These are phyloP conservation scores for Lasiurus borealis DNA, from an alignment of 2,113 vertebrate genomes.

Conservation along the genomic window DNA sequence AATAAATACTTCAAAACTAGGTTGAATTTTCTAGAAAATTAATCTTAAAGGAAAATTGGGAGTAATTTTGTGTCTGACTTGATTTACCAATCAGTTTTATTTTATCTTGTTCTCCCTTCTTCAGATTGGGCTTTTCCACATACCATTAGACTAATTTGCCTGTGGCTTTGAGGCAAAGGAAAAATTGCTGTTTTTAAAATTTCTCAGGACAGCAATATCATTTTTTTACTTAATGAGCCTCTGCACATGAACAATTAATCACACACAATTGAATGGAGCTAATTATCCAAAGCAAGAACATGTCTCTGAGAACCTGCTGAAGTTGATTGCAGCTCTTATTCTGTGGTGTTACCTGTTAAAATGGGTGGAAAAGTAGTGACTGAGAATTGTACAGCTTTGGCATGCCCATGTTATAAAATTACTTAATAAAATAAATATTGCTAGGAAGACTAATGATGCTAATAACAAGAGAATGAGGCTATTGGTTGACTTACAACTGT, in stretches of 20 bases:
- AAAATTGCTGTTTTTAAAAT: conserved; percentile 45
- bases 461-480: conserved; percentile 44
- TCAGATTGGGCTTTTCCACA: background rate
- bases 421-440: background rate
- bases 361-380: background rate
- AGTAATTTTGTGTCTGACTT: conserved; percentile 28
- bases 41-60: background rate
- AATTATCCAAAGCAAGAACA: conserved; percentile 80
- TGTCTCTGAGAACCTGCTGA: conserved; percentile 74
- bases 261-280: conserved; percentile 82
- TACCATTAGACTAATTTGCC: background rate
- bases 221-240: conserved; percentile 84
- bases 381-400: conserved; percentile 67
- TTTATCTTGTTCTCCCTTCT: background rate
- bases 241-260: conserved; percentile 83
- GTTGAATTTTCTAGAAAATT: conserved; percentile 50
- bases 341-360: conserved; percentile 74
- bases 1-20: conserved; percentile 26
- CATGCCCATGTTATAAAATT: background rate
- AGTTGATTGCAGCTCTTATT: conserved; percentile 75
- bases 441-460: background rate
- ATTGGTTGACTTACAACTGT: background rate
- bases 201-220: conserved; percentile 74
- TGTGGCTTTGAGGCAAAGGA: background rate
- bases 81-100: conserved; percentile 53